Evolutionary conservation across 2,113 vertebrate species (phyloP), one percentile per base, ranked within the genome.

Genomic region (Boulengeromyrus knoepffleri): DNA sequence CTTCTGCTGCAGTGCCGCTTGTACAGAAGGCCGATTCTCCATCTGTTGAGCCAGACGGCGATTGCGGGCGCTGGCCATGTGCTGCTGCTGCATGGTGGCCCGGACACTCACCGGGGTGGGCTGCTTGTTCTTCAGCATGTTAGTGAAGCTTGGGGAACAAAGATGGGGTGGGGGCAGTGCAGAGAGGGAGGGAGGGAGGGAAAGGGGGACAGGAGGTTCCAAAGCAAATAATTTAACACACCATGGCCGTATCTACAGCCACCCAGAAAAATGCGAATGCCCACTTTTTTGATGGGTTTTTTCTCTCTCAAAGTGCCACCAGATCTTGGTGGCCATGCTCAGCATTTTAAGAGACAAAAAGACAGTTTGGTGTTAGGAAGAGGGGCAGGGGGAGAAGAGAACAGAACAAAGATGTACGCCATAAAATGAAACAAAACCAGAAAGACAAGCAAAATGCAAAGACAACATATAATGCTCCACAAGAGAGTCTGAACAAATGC

Each of bases 41-140:
- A 99, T 99, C 97, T 99, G 99, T 96, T 99, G 99, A 93, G 98
- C 99, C 94, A 99, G 96, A 90, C 98, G 97, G 93, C 99, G 97
- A 96, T 99, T 99, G 93, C 98, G 97, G 92, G 98, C 98, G 94
- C 98, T 99, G 96, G 99, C 99, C 95, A 98, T 96, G 96, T 98
- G 97, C 94, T 98, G 97, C 95, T 98, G 97, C 96, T 99, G 99
- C 98, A 99, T 97, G 95, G 97, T 99, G 95, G 99, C 98, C 90
- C 98, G 97, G 96, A 99, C 97, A 96, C 97, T 99, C 96, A 98
- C 98, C 86, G 97, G 97, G 94, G 97, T 95, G 94, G 98, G 98
- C 94, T 98, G 98, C 97, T 99, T 99, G 97, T 99, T 99, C 99
- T 99, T 99, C 99, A 99, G 97, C 99, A 99, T 99, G 96, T 99